These are phyloP conservation scores for Diarsia dahlii DNA, from an alignment of 2,888 invertebrate genomes.

Conservation along the genomic window DNA sequence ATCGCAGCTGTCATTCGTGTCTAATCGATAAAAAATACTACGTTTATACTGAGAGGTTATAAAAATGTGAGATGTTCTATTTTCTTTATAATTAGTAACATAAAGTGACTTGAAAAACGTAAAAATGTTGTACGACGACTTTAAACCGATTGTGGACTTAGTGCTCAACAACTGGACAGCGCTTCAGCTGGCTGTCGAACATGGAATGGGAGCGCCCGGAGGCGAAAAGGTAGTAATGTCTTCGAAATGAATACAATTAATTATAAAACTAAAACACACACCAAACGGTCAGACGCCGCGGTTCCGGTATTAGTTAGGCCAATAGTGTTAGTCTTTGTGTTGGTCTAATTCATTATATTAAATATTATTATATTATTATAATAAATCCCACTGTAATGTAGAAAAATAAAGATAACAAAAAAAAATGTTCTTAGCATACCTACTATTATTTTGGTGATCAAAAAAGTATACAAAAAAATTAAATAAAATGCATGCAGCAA, in stretches of 20 bases:
- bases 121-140: constrained; percentile 88
- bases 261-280: too few relatives aligned
- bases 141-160: constrained; percentile 92
- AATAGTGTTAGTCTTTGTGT: too few relatives aligned
- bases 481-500: background rate
- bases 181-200: constrained; percentile 93
- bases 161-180: constrained; percentile 94
- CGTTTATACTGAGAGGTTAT: constrained; percentile 73
- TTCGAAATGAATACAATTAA: background rate
- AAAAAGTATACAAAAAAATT: background rate
- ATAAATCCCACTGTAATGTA: background rate
- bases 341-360: too few relatives aligned
- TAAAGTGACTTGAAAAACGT: constrained; percentile 32
- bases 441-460: too few relatives aligned
- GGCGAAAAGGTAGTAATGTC: constrained; percentile 91
- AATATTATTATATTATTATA: too few relatives aligned
- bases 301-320: too few relatives aligned
- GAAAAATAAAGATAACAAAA: too few relatives aligned
- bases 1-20: constrained; percentile 26
- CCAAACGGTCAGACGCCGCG: too few relatives aligned
- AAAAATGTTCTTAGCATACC: too few relatives aligned
- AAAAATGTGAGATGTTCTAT: constrained; percentile 68
- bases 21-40: constrained; percentile 44
- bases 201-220: constrained; percentile 93
- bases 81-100: constrained; percentile 23